These are phyloP conservation scores for Nomia melanderi DNA, from an alignment of 1,140 invertebrate genomes.

Conservation along the genomic window DNA sequence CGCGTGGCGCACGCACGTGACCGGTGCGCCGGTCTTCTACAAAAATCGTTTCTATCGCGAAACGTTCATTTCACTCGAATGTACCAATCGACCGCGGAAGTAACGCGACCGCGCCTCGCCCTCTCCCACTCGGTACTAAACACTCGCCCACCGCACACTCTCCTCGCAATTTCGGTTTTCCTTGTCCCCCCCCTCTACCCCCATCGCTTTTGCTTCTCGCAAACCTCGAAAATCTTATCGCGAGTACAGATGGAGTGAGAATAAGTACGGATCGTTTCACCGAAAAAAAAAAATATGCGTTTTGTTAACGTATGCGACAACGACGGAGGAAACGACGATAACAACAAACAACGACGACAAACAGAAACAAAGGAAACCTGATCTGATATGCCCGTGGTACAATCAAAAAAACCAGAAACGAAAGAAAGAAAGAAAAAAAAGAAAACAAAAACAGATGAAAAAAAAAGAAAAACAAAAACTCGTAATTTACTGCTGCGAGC, in stretches of 20 bases:
- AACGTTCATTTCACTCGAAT: no score
- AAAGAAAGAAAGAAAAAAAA: no score
- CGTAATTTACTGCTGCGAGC: slow-evolving; percentile 18
- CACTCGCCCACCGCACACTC: slow-evolving; percentile 39
- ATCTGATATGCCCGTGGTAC: not conserved
- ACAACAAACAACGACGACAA: not conserved
- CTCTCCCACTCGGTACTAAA: slow-evolving; percentile 42
- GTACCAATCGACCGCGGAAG: not conserved
- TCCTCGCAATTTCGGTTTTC: slow-evolving; percentile 17
- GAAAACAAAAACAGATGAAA: no score
- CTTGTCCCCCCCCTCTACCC: no score
- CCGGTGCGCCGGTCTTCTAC: no score
- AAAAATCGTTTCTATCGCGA: no score
- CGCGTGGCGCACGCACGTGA: no score
- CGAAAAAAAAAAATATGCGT: no score
- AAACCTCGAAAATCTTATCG: not conserved
- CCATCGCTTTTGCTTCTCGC: not conserved
- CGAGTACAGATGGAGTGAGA: not conserved
- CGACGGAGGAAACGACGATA: not conserved
- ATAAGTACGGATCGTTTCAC: not conserved
- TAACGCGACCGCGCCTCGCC: slow-evolving; percentile 30
- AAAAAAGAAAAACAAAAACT: slow-evolving; percentile 42
- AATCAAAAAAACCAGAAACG: no score
- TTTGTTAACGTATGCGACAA: no score
- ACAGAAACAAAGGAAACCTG: not conserved